A percentile compares a stretch with the other conserved stretches of the same genome.
Evolutionary conservation across 92 coral and sea anemone species (phyloP).

Genomic region (Epizoanthus scotinus): DNA sequence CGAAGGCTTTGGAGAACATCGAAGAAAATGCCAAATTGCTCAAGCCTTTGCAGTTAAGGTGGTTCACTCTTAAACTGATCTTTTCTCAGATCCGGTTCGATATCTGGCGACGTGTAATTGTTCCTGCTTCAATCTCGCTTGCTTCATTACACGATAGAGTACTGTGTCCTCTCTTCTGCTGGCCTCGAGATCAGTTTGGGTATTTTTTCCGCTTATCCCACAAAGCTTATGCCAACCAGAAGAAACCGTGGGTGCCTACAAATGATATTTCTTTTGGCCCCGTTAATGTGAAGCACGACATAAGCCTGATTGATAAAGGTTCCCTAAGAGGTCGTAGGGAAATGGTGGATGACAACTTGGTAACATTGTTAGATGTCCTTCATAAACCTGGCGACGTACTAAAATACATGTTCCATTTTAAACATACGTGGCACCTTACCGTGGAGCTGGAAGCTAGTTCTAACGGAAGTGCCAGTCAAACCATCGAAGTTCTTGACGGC

Average conservation of each 20-base stretch:
- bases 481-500: slow-evolving; percentile 1
- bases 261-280: slow-evolving; percentile 4
- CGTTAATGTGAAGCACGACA: slow-evolving; percentile 8
- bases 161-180: not conserved
- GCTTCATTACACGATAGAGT: slow-evolving; percentile 2
- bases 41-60: not conserved
- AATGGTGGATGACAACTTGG: slow-evolving; percentile 3
- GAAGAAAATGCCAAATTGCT: slow-evolving; percentile 11
- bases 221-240: not conserved
- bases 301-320: not conserved
- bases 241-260: slow-evolving; percentile 9
- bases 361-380: not conserved
- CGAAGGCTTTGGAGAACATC: not conserved
- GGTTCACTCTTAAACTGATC: slow-evolving; percentile 3
- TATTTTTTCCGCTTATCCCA: not conserved
- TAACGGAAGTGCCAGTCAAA: not conserved
- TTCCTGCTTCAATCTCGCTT: not conserved
- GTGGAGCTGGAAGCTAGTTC: not conserved
- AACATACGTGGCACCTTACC: not conserved
- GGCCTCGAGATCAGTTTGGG: not conserved
- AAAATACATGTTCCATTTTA: slow-evolving; percentile 1
- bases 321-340: not conserved
- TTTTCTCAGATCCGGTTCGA: slow-evolving; percentile 8
- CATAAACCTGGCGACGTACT: not conserved
- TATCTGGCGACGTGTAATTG: slow-evolving; percentile 12